Base-by-base conservation (phyloP, 2,113 vertebrate species). In the Ibidorhyncha struthersii region DNA sequence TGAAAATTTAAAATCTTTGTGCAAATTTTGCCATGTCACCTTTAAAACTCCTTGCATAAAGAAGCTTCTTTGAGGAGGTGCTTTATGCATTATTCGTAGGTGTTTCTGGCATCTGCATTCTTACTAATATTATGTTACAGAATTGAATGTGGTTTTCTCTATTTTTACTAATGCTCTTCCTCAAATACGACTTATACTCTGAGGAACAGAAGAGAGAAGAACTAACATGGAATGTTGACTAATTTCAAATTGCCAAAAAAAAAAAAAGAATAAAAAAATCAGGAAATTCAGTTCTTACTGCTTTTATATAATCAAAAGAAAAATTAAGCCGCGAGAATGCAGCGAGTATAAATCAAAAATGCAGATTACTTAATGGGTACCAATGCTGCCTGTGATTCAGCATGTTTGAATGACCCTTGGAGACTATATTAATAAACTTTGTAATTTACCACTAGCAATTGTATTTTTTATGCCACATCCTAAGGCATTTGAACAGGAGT, bases 361-460 rank as follows among this genome's bases (percentile, higher is more conserved):
- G 47, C 34, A 87, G 43, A 81, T 92, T 86, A 83, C 47, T 86
- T 71, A 41, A 43, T 49, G 50, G 36, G 6, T 86, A 56, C 50
- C 50, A 65, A 22, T 26, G 8, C 34, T 76, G 38, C 76, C 89
- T 91, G 83, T 95, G 95, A 86, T 95, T 92, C 94, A 84, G 69
- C 52, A 21, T 76, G 52, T 84, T 93, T 81, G 38, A 89, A 47
- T 91, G 79, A 93, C 47, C 80, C 69, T 84, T 78, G 52, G 86
- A 93, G 77, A 84, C 36, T 32, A 38, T 23, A 10, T 92, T 92
- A 96, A 95, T 96, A 96, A 97, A 97, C 65, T 82, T 56, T 9
- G 22, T n/a, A 71, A 95, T 93, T 86, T 74, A 73, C 88, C 0
- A 1, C 80, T 78, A 82, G 83, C 86, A 76, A 84, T 82, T 86